These are phyloP conservation scores for Aleadryas rufinucha DNA, from an alignment of 2,113 vertebrate species.

Conservation along the genomic window DNA sequence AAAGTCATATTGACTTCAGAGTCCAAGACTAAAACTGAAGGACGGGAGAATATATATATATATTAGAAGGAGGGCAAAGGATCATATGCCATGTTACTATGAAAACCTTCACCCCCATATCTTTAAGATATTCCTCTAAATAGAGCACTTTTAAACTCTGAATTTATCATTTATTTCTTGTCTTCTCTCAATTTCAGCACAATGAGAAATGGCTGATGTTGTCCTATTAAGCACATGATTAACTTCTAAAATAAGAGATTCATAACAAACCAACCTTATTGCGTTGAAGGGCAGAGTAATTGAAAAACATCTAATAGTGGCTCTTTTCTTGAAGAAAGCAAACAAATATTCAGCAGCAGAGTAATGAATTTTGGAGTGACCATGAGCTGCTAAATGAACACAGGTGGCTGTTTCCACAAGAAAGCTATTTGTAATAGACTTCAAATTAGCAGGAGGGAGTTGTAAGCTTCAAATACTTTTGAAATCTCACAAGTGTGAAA, in stretches of 20 bases:
- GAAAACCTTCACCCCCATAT: neutral
- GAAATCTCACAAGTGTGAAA: slow-evolving; percentile 72
- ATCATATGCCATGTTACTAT: neutral
- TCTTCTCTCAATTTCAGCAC: neutral
- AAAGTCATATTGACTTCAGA: neutral
- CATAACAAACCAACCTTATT: slow-evolving; percentile 13
- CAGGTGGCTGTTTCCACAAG: slow-evolving; percentile 70
- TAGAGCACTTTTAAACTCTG: neutral
- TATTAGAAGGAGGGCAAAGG: neutral
- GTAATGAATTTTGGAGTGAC: slow-evolving; percentile 59
- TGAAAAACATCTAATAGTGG: slow-evolving; percentile 11
- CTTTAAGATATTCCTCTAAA: neutral
- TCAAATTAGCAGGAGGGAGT: slow-evolving; percentile 69
- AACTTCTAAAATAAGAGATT: slow-evolving; percentile 27
- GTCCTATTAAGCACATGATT: slow-evolving; percentile 39
- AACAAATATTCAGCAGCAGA: slow-evolving; percentile 28
- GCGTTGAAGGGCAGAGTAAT: slow-evolving; percentile 48
- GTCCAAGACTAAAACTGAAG: neutral
- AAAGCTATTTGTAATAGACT: slow-evolving; percentile 66
- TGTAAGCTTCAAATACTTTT: slow-evolving; percentile 62
- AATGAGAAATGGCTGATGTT: slow-evolving; percentile 19
- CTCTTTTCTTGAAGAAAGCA: slow-evolving; percentile 15
- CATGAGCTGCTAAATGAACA: slow-evolving; percentile 66
- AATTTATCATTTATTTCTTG: neutral
- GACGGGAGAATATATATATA: neutral